These are phyloP conservation scores for Xenus cinereus DNA, from an alignment of 2,113 vertebrate species.

Conservation along the genomic window DNA sequence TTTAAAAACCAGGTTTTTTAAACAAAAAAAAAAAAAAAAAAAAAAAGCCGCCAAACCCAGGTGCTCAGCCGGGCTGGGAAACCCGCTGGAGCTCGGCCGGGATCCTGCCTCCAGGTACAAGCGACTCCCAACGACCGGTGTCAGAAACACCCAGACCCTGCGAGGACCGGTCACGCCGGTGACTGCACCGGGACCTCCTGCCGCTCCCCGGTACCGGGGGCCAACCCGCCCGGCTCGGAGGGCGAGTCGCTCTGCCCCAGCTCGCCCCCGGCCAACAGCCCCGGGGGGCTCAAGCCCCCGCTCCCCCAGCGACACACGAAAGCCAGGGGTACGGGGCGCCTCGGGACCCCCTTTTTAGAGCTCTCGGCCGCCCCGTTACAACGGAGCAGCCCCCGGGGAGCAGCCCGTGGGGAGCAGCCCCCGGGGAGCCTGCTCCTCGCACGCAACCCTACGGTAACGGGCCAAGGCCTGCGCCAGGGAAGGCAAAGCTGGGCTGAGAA, in stretches of 20 bases:
- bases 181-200: not conserved
- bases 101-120: fast-evolving
- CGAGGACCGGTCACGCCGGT: fast-evolving
- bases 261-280: not conserved
- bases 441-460: not conserved
- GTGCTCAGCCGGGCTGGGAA: fast-evolving
- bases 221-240: fast-evolving
- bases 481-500: not conserved
- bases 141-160: fast-evolving
- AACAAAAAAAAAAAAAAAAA: too few relatives aligned
- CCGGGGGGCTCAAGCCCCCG: not conserved
- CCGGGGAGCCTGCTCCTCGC: not conserved
- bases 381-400: not conserved
- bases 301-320: not conserved
- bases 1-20: too few relatives aligned
- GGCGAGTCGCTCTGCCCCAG: fast-evolving
- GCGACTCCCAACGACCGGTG: fast-evolving
- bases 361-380: not conserved
- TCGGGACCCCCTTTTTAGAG: not conserved
- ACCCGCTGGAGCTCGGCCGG: not conserved
- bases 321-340: fast-evolving
- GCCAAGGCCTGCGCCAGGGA: not conserved
- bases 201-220: not conserved
- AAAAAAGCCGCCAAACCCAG: fast-evolving
- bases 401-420: too few relatives aligned